Evolutionary conservation across 2,113 vertebrate genomes (phyloP).

Genomic region (Scomber colias): DNA sequence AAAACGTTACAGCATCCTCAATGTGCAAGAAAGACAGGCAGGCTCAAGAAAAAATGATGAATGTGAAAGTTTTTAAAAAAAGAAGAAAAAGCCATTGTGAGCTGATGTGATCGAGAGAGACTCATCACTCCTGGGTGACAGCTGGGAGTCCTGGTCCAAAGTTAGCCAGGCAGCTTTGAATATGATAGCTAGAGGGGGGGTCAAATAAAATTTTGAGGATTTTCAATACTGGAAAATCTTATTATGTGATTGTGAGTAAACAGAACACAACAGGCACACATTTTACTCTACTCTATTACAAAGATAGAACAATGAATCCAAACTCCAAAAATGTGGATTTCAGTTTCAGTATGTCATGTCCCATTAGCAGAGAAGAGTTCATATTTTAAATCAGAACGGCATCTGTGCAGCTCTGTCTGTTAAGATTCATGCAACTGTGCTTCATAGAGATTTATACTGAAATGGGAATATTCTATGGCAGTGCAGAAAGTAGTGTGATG

Average conservation of each 20-base stretch:
- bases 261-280: background rate
- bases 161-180: background rate
- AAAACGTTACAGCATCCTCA: constrained; percentile 42
- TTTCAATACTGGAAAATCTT: background rate
- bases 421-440: no score
- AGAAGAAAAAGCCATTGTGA: constrained; percentile 12
- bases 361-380: no score
- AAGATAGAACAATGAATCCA: background rate
- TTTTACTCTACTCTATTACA: background rate
- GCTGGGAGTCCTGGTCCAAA: constrained; percentile 16
- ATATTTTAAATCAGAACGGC: no score
- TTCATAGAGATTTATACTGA: no score
- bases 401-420: no score
- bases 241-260: background rate
- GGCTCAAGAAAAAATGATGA: constrained; percentile 20
- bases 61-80: constrained; percentile 16
- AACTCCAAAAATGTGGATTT: background rate
- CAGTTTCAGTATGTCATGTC: no score
- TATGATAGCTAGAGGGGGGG: constrained; percentile 11
- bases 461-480: no score
- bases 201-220: background rate
- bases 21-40: constrained; percentile 16
- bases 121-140: constrained; percentile 19
- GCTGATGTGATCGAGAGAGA: constrained; percentile 18
- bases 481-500: no score